Conservation (phyloP, 2,797 vertebrate genomes). For the Scyliorhinus canicula region DNA sequence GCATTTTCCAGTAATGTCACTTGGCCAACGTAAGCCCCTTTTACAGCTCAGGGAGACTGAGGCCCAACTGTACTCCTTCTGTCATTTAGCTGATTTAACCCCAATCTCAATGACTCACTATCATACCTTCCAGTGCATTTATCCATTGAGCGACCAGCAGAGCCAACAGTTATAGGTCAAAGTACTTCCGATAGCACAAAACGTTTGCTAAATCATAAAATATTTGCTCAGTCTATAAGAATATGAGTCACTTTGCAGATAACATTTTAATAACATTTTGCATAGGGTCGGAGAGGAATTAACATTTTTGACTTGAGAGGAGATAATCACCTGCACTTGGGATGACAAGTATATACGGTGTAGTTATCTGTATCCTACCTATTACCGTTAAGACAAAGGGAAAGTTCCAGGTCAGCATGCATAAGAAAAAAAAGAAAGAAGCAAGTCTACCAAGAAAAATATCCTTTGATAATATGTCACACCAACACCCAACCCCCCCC, state of each 20-base stretch:
- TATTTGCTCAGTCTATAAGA: background rate
- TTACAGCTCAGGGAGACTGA: background rate
- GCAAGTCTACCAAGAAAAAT: slow-evolving; percentile 72
- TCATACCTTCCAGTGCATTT: background rate
- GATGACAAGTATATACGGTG: slow-evolving; percentile 82
- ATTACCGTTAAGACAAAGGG: slow-evolving; percentile 91
- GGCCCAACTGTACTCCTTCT: background rate
- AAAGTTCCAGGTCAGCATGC: slow-evolving; percentile 86
- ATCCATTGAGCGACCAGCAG: background rate
- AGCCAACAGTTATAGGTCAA: background rate
- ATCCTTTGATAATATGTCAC: slow-evolving; percentile 59
- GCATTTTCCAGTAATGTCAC: background rate
- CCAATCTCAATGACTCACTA: background rate
- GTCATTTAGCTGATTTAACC: background rate
- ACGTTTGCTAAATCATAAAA: background rate
- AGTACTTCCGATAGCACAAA: background rate
- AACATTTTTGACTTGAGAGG: slow-evolving; percentile 37
- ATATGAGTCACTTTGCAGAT: background rate
- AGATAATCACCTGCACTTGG: slow-evolving; percentile 96
- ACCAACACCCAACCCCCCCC: slow-evolving; percentile 40
- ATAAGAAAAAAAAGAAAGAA: slow-evolving; percentile 69
- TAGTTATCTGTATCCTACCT: slow-evolving; percentile 93
- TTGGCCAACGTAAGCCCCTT: background rate
- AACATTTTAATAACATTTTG: background rate
- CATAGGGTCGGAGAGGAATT: slow-evolving; percentile 15